phyloP scores from a whole-genome alignment of 2,113 vertebrate genomes.

The Chionodraco myersi region DNA sequence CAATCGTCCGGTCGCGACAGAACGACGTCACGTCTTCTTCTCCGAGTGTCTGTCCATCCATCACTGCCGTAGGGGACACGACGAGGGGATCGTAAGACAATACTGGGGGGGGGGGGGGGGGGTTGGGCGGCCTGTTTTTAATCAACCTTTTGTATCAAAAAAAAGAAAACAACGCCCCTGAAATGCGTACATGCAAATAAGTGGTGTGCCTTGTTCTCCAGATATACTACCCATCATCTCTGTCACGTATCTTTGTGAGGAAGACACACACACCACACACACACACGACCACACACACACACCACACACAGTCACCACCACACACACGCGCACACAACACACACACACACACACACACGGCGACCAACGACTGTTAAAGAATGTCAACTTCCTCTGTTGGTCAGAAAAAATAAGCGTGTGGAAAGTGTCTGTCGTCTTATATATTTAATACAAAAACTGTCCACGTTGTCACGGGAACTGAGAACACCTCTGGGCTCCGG shows the following conservation, averaged over 20 bases:
- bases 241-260: slow-evolving; percentile 49
- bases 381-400: slow-evolving; percentile 61
- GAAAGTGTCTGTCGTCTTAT: slow-evolving; percentile 52
- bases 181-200: slow-evolving; percentile 61
- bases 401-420: slow-evolving; percentile 54
- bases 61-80: slow-evolving; percentile 70
- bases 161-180: slow-evolving; percentile 19
- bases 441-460: slow-evolving; percentile 47
- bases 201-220: slow-evolving; percentile 16
- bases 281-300: neutral
- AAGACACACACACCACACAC: slow-evolving; percentile 21
- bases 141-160: slow-evolving; percentile 67
- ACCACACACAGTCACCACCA: neutral
- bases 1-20: slow-evolving; percentile 37
- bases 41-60: slow-evolving; percentile 65
- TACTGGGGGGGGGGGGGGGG: neutral
- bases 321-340: slow-evolving; percentile 6
- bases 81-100: slow-evolving; percentile 28
- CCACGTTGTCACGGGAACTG: slow-evolving; percentile 36
- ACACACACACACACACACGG: slow-evolving; percentile 15
- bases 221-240: slow-evolving; percentile 33
- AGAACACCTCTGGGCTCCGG: slow-evolving; percentile 24
- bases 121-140: slow-evolving; percentile 34
- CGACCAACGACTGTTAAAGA: slow-evolving; percentile 36
- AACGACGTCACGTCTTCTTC: slow-evolving; percentile 48